These are phyloP conservation scores for Esperia sulphurella DNA, from an alignment of 2,888 invertebrate genomes.

Conservation along the genomic window DNA sequence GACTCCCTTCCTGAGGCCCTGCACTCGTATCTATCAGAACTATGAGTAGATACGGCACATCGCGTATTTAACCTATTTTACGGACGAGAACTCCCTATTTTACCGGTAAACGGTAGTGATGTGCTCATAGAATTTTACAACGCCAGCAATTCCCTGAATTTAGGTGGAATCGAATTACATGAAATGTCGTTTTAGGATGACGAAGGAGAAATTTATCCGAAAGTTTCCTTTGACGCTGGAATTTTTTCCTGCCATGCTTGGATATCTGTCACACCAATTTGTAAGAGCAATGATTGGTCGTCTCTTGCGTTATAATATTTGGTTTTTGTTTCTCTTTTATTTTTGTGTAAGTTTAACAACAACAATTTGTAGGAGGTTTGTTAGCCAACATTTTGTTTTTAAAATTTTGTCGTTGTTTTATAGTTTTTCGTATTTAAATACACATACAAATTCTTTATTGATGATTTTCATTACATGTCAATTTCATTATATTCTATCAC, in stretches of 20 bases:
- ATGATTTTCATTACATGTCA: too few species aligned
- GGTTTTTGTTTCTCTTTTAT: too few species aligned
- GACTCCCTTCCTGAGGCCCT: neutral
- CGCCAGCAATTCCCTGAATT: constrained; percentile 6
- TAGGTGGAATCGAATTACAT: constrained; percentile 15
- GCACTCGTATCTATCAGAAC: neutral
- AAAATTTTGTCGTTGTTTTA: too few species aligned
- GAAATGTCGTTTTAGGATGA: constrained; percentile 15
- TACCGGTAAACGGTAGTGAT: neutral
- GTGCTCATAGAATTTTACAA: constrained; percentile 3
- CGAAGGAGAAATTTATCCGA: constrained; percentile 16
- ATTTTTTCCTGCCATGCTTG: constrained; percentile 1
- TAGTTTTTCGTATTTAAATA: too few species aligned
- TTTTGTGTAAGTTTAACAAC: too few species aligned
- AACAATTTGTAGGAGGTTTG: too few species aligned
- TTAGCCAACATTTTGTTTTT: too few species aligned
- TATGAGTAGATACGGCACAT: neutral
- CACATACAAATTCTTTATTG: too few species aligned
- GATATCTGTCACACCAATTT: constrained; percentile 8
- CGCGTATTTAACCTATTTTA: neutral
- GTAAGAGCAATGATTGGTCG: neutral
- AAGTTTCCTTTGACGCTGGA: constrained; percentile 6
- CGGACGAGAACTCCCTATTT: neutral
- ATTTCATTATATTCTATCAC: too few species aligned
- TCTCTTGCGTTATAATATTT: neutral